Conservation (phyloP, 1,140 invertebrate genomes). For the Bombyx mori region DNA sequence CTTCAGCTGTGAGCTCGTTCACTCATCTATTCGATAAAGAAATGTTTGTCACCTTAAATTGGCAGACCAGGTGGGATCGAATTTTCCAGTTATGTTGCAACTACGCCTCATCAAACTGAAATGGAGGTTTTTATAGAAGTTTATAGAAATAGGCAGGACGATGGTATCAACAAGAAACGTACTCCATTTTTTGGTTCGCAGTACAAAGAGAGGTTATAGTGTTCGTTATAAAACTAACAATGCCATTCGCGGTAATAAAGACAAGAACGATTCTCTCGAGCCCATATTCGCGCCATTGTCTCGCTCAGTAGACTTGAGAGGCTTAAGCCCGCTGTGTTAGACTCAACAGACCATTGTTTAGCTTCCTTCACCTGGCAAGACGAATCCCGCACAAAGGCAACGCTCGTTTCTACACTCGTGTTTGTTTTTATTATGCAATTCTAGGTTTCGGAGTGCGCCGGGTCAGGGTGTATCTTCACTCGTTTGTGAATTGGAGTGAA, state of each 20-base stretch:
- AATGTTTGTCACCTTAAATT: too few species aligned
- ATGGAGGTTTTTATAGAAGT: too few species aligned
- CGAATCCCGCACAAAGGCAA: conserved; percentile 53
- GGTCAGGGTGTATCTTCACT: conserved; percentile 38
- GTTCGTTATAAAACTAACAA: conserved; percentile 65
- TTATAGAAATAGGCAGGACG: too few species aligned
- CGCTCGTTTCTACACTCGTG: conserved; percentile 49
- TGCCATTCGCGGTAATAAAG: conserved; percentile 60
- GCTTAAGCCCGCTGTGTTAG: conserved; percentile 46
- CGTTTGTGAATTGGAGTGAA: conserved; percentile 52
- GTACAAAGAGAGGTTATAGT: conserved; percentile 44
- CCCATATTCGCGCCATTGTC: conserved; percentile 59
- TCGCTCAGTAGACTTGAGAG: conserved; percentile 54
- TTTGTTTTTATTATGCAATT: conserved; percentile 66
- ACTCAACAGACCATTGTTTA: conserved; percentile 54
- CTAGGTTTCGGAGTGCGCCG: conserved; percentile 48
- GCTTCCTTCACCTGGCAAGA: conserved; percentile 59
- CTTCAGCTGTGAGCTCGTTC: too few species aligned
- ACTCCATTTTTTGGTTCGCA: too few species aligned
- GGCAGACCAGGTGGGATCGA: too few species aligned
- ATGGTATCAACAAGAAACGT: too few species aligned
- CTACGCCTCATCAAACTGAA: too few species aligned
- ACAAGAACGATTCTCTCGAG: conserved; percentile 51
- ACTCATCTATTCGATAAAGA: too few species aligned
- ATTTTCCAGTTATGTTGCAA: too few species aligned